Base-by-base conservation (phyloP, 1,140 invertebrate genomes). In the Cardiocondyla obscurior region DNA sequence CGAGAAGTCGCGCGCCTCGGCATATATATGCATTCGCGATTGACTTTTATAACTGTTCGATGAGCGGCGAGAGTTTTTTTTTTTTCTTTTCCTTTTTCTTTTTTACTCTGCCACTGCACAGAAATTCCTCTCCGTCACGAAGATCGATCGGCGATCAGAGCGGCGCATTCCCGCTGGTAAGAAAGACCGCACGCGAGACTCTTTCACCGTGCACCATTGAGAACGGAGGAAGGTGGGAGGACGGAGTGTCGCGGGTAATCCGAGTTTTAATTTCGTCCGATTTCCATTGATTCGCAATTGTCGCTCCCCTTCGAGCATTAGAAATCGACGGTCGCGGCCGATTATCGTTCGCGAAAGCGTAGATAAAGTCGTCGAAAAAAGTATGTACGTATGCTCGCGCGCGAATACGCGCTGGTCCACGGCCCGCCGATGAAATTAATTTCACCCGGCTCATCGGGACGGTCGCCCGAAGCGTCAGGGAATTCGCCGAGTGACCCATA, bases 1-100 rank as follows among this genome's bases (percentile, higher is more conserved):
- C 72, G 5, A 83, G 81, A 77, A 83, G 81, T 55, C 30, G 22
- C 33, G 49, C 67, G 60, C 57, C 28, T 57, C 67, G 39, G n/a
- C n/a, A 42, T 77, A n/a, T 46, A 30, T 79, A 16, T 70, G 36
- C 25, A 39, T 2, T 28, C 42, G 55, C 25, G 81, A 82, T 76
- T 74, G 81, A 76, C 72, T 82, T 82, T 76, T 53, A 82, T 53
- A 76, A 62, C 60, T 46, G 6, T 55, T 42, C 8, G 69, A 51
- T 53, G n/a, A n/a, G 39, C 36, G 16, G 22, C 33, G 44, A 19
- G 51, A 8, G 3, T 46, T 46, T 64, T 55, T 53, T 77, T 74
- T 19, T 49, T 0, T 7, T n/a, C n/a, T n/a, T n/a, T n/a, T n/a
- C n/a, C n/a, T n/a, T n/a, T n/a, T n/a, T n/a, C n/a, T n/a, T n/a